Evolutionary conservation across 2,888 invertebrate genomes (phyloP), one percentile per base, ranked within the genome.

Genomic region (Pomacea canaliculata): DNA sequence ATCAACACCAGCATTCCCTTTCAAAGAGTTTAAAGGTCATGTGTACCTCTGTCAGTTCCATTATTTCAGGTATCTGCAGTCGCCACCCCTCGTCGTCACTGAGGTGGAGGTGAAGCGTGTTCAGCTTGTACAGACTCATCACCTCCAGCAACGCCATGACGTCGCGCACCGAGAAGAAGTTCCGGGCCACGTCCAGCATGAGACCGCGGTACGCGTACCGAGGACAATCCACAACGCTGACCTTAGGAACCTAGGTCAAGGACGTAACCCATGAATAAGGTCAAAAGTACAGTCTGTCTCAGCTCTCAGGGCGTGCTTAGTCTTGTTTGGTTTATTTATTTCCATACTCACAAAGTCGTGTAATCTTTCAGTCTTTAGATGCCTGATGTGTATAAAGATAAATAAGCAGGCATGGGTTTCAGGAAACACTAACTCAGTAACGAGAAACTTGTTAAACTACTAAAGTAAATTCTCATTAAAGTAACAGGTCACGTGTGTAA

Each of bases 1-100:
- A 37, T 5, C 37, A 37, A 3, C 37, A 37, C 4, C 37, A 37
- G 37, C 37, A 37, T 37, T 37, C 37, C 37, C 37, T 5, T 3
- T 5, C 37, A 5, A 37, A 37, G 16, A 56, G 16, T 56, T 56
- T 16, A 19, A 67, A 66, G 60, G 7, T 2, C 10, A 18, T 46
- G 18, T 74, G 48, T 77, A 89, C 90, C 81, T 85, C 71, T 7
- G 88, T 89, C 9, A 90, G 81, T 79, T 90, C 89, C n/a, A 85
- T 85, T 16, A 90, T 76, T 3, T 85, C 89, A 0, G 87, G 88
- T 1, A 90, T 89, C 76, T 90, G 87, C 0, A 90, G 78, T 51
- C 90, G 79, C 90, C 90, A 90, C 0, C 88, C 90, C 78, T 90
- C 89, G 78, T 90, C 90, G 66, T 90, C 90, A 3, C 88, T 82